Conservation (phyloP, 2,797 vertebrate species). For the Erethizon dorsatum region DNA sequence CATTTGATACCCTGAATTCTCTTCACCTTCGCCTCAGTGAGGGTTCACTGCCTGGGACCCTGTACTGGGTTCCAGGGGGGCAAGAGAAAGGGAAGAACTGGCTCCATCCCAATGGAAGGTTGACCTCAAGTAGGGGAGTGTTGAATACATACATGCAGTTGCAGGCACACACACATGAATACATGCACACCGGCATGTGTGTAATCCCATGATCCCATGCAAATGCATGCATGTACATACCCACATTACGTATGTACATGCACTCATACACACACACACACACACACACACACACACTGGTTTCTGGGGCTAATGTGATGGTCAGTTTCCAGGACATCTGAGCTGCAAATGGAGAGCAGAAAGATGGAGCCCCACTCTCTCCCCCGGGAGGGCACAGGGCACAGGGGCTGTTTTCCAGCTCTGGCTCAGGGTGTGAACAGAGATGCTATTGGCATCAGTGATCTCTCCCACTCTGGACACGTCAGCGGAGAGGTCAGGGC, state of each 20-base stretch:
- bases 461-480: background rate
- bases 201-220: too few species aligned
- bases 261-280: background rate
- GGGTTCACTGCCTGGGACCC: background rate
- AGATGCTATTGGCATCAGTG: fast-evolving
- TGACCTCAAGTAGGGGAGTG: background rate
- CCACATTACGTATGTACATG: fast-evolving
- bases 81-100: background rate
- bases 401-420: background rate
- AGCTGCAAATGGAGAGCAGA: background rate
- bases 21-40: background rate
- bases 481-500: background rate
- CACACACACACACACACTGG: too few species aligned
- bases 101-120: background rate
- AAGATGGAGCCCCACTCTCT: fast-evolving
- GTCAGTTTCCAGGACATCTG: background rate
- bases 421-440: background rate
- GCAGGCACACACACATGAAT: fast-evolving
- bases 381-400: fast-evolving
- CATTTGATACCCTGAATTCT: background rate
- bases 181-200: fast-evolving
- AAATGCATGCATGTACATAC: too few species aligned
- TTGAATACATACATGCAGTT: background rate
- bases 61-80: fast-evolving
- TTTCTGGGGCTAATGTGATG: background rate